Evolutionary conservation across 2,113 vertebrate species (phyloP).

Genomic region (Onychorhynchus coronatus): DNA sequence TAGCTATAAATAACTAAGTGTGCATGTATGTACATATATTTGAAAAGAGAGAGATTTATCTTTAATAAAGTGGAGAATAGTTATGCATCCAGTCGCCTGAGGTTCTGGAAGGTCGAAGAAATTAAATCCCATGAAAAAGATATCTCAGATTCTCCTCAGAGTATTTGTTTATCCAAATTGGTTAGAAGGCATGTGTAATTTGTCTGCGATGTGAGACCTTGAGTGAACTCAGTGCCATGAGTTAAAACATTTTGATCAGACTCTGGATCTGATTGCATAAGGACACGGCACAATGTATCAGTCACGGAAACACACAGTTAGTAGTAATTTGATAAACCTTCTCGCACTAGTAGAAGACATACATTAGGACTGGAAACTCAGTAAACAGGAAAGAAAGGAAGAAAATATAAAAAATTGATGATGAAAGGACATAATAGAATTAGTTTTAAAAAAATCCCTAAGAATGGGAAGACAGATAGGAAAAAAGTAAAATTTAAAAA

Average conservation of each 20-base stretch:
- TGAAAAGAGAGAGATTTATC: conserved; percentile 36
- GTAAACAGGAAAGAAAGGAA: background rate
- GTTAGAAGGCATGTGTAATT: background rate
- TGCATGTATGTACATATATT: background rate
- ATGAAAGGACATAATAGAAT: background rate
- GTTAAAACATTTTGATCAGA: background rate
- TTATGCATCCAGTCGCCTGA: conserved; percentile 27
- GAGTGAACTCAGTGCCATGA: background rate
- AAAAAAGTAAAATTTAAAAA: background rate
- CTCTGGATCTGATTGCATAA: background rate
- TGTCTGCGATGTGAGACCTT: background rate
- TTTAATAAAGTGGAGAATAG: conserved; percentile 65
- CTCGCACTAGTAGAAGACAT: background rate
- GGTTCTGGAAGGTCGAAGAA: conserved; percentile 52
- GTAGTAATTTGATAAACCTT: background rate
- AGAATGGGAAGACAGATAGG: background rate
- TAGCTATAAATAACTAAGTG: conserved; percentile 60
- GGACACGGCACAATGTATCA: background rate
- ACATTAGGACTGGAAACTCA: background rate
- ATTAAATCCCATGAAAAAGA: background rate
- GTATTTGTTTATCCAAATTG: background rate
- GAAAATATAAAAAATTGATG: background rate
- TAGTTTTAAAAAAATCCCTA: background rate
- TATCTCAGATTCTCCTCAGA: background rate
- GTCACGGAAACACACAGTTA: background rate